These are phyloP conservation scores for Notodonta ziczac DNA, from an alignment of 2,888 invertebrate species.

Conservation along the genomic window DNA sequence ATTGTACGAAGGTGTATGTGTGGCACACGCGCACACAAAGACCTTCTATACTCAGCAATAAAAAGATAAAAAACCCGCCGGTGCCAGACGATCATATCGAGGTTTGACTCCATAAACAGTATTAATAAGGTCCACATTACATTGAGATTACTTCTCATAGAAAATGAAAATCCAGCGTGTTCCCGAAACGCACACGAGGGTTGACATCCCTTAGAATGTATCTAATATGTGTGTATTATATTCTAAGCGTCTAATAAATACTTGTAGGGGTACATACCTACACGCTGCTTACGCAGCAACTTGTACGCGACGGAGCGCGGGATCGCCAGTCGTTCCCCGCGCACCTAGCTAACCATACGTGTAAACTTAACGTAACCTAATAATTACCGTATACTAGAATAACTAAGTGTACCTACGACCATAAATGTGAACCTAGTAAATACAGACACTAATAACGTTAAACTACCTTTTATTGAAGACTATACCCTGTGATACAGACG, in stretches of 20 bases:
- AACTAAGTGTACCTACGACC: too few species aligned
- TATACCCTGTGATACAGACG: too few species aligned
- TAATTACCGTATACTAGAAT: too few species aligned
- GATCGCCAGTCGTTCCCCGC: too few species aligned
- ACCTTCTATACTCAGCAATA: constrained; percentile 88
- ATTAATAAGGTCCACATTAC: constrained; percentile 8
- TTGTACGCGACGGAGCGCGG: too few species aligned
- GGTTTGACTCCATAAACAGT: constrained; percentile 54
- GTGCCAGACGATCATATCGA: constrained; percentile 72
- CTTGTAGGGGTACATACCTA: too few species aligned
- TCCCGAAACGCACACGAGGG: not conserved
- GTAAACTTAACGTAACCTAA: too few species aligned
- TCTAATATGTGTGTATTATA: not conserved
- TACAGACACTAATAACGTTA: too few species aligned
- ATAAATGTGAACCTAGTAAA: too few species aligned
- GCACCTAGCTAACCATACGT: too few species aligned
- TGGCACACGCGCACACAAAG: constrained; percentile 99
- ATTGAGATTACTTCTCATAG: not conserved
- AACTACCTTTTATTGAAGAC: too few species aligned
- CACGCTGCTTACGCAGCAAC: too few species aligned
- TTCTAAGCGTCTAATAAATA: constrained; percentile 22
- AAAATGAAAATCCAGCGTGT: not conserved
- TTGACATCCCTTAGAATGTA: not conserved
- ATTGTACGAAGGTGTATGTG: constrained; percentile 97
- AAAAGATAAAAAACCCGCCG: constrained; percentile 82